Percentiles rank a stretch among this genome's conserved stretches.
phyloP scores from a whole-genome alignment of 2,797 vertebrate genomes.

The Australoheros facetus region DNA sequence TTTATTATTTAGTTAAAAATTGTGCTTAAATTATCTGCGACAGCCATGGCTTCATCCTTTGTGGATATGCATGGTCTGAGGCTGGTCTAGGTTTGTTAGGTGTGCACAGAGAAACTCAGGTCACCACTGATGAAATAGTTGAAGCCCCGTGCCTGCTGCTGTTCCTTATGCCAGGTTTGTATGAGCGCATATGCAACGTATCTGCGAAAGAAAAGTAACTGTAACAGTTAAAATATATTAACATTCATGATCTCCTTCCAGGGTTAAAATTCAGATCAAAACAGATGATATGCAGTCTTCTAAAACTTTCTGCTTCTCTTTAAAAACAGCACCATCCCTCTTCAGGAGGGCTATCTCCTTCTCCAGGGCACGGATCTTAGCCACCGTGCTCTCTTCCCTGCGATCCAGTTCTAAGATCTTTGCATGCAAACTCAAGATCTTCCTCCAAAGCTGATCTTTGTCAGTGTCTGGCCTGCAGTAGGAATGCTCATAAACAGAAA shows the following conservation, averaged over 20 bases:
- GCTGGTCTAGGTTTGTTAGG: neutral
- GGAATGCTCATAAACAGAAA: constrained; percentile 81
- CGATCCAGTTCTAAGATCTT: constrained; percentile 85
- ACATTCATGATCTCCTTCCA: neutral
- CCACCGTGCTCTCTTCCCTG: constrained; percentile 83
- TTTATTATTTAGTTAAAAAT: neutral
- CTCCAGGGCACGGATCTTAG: constrained; percentile 84
- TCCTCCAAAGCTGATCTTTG: constrained; percentile 86
- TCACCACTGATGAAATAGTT: neutral
- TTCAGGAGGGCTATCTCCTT: constrained; percentile 80
- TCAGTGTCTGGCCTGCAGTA: constrained; percentile 84
- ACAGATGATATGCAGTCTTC: constrained; percentile 83
- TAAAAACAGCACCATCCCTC: constrained; percentile 82
- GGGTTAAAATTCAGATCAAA: constrained; percentile 42
- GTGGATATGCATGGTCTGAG: neutral
- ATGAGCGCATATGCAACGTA: neutral
- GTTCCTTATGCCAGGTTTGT: neutral
- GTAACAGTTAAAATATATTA: neutral
- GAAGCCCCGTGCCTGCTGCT: neutral
- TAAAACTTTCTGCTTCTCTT: constrained; percentile 85
- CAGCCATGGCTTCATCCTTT: neutral
- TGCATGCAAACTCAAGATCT: constrained; percentile 84
- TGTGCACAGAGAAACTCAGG: neutral
- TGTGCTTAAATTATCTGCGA: neutral
- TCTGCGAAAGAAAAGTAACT: neutral